Base-by-base conservation (phyloP, 2,113 vertebrate species). In the Salvator merianae region DNA sequence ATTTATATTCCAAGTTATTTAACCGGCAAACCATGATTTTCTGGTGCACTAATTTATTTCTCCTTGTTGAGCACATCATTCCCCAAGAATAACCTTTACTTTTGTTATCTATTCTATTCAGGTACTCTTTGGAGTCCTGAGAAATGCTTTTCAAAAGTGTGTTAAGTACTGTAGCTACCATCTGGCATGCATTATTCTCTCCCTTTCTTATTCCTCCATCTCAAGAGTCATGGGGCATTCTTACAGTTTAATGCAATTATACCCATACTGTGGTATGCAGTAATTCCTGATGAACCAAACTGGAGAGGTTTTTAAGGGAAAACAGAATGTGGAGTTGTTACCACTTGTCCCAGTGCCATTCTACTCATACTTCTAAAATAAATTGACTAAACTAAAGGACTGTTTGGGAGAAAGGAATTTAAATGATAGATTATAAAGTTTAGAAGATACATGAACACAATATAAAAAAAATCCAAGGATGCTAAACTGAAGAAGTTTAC, bases 201-300 rank as follows among this genome's bases (percentile, higher is more conserved):
- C n/a, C 65, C 63, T 70, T 69, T 81, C 65, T 81, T 69, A 63
- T 69, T 69, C 30, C n/a, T n/a, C 20, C 43, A 20, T 38, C 79
- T 32, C 32, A 53, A 81, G 79, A 70, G 66, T 53, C 63, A 53
- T 36, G 47, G 47, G 34, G 30, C 79, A 81, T 70, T 81, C 79
- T 81, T 70, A 53, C n/a, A 69, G 66, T 66, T 55, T 81, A 81
- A 53, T 81, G 79, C 66, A 53, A 70, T 81, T 70, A 69, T 70
- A n/a, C 40, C 53, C 43, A 36, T 18, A 24, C 78, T 47, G 13
- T 53, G n/a, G 43, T 55, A 69, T 79, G 66, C 79, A 70, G 28
- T 69, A 18, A 36, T 70, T 50, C 53, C 43, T 14, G 12, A 55
- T 36, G 66, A 81, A 70, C 20, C 34, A n/a, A 70, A 53, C 5